phyloP scores from a whole-genome alignment of 1,140 invertebrate genomes.

The Telenomus remus region DNA sequence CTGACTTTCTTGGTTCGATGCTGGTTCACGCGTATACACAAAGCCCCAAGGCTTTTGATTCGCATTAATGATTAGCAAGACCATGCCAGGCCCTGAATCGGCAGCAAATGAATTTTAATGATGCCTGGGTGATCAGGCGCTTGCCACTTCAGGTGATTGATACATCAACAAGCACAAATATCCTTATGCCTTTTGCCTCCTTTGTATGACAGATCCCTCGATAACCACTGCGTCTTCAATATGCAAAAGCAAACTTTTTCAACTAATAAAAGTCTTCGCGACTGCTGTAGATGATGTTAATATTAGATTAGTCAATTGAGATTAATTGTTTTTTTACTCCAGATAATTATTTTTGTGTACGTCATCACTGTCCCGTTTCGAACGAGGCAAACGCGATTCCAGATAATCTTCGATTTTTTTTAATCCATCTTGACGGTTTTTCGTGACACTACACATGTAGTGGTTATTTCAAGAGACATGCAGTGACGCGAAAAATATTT shows the following conservation, averaged over 20 bases:
- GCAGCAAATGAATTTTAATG: slow-evolving; percentile 65
- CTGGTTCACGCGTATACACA: slow-evolving; percentile 45
- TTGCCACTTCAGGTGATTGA: slow-evolving; percentile 61
- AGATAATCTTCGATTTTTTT: neutral
- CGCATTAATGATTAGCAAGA: slow-evolving; percentile 60
- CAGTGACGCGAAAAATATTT: too few species aligned
- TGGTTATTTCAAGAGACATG: too few species aligned
- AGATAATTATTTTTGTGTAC: slow-evolving; percentile 31
- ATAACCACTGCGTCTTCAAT: slow-evolving; percentile 15
- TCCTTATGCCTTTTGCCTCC: slow-evolving; percentile 16
- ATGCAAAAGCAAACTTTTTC: slow-evolving; percentile 16
- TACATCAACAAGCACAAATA: slow-evolving; percentile 54
- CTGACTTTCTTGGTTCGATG: slow-evolving; percentile 53
- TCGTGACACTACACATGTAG: neutral
- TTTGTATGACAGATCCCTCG: slow-evolving; percentile 33
- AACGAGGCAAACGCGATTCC: too few species aligned
- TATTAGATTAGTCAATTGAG: slow-evolving; percentile 55
- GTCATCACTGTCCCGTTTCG: slow-evolving; percentile 5
- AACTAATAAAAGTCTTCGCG: slow-evolving; percentile 29
- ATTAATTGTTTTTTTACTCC: slow-evolving; percentile 46
- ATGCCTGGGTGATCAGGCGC: slow-evolving; percentile 57
- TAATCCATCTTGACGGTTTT: neutral
- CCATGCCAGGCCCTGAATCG: slow-evolving; percentile 58
- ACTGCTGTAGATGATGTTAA: slow-evolving; percentile 31
- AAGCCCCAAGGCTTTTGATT: slow-evolving; percentile 59